Base-by-base conservation (phyloP, 2,113 vertebrate genomes). In the Carettochelys insculpta region DNA sequence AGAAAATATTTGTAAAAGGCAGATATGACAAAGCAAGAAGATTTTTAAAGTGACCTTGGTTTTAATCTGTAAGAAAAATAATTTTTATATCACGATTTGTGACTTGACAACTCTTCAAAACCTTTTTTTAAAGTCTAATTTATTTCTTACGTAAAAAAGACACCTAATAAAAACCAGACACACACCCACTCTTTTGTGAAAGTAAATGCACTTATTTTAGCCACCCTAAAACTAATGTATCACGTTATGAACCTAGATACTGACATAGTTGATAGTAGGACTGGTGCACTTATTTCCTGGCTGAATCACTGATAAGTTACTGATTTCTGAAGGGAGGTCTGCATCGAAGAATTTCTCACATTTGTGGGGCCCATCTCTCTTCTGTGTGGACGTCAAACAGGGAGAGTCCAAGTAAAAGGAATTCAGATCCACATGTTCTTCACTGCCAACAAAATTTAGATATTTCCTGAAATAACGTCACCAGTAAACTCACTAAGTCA, bases 391-490 rank as follows among this genome's bases (percentile, higher is more conserved):
- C 14, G 96, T 89, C 45, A 92, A 87, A 52, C 12, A 61, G 5
- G 94, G 65, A 83, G 96, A 93, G 16, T 58, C 91, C 95, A 85
- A 8, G 10, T 41, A 87, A 16, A 78, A 90, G 31, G 93, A 78
- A 22, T 87, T 94, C 88, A 95, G 87, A 85, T 86, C 56, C 84
- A 81, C 2, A 0, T 83, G 41, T 48, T 90, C 87, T 80, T 96
- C 93, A n/a, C 98, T 98, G 91, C 25, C 78, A 78, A 89, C 11
- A 90, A 82, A 90, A 79, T 34, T 0, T 90, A 92, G 80, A 73
- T 13, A 31, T 92, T 92, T 85, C 80, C 77, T 85, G 87, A 87
- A 92, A 58, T 3, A 58, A 2, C 0, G 86, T 8, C 34, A 27
- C 31, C 52, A 84, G 16, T 50, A 38, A 85, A 71, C 24, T 80